Evolutionary conservation across 2,888 invertebrate genomes (phyloP).

Genomic region (Alentia gelatinosa): DNA sequence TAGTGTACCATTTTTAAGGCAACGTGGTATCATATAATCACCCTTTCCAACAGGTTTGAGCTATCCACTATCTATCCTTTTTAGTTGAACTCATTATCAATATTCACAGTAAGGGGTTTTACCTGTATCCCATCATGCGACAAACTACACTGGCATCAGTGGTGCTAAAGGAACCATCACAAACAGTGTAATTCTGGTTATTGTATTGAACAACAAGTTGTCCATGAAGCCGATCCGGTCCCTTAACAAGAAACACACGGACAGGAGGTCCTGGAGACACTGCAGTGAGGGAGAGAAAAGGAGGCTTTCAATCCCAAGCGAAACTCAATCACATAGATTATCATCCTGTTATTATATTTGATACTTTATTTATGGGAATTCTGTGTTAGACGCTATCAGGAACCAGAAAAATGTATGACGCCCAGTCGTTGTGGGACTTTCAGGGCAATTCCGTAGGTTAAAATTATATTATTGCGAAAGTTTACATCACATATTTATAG

Average conservation of each 20-base stretch:
- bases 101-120: no score
- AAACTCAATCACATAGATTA: not conserved
- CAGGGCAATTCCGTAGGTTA: no score
- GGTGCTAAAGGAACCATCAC: not conserved
- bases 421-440: no score
- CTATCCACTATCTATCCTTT: not conserved
- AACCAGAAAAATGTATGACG: no score
- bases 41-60: no score
- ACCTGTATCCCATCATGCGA: not conserved
- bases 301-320: not conserved
- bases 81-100: not conserved
- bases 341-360: not conserved
- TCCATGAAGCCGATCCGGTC: not conserved
- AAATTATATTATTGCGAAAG: no score
- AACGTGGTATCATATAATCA: not conserved
- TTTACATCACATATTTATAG: no score
- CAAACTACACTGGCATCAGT: not conserved
- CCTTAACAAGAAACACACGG: not conserved
- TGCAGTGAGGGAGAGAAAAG: not conserved
- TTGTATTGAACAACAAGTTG: not conserved
- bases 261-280: not conserved
- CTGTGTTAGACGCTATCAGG: no score
- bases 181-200: not conserved
- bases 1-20: not conserved
- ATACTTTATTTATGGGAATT: not conserved